Conservation (phyloP, 1,140 invertebrate genomes). For the Leptinotarsa defecta region DNA sequence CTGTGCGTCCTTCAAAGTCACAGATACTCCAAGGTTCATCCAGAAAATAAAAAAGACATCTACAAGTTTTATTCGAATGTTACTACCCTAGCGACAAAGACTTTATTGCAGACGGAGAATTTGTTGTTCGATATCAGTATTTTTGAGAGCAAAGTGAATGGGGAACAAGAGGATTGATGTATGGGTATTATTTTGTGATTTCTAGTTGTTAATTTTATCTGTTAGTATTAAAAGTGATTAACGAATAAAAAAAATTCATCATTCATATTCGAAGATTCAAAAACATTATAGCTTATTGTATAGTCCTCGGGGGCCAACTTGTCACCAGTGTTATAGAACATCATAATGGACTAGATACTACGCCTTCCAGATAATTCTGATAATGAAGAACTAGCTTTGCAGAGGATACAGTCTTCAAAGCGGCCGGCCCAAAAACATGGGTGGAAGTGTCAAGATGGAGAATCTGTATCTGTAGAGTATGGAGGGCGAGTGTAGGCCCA, state of each 20-base stretch:
- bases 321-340: too few relatives aligned
- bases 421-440: too few relatives aligned
- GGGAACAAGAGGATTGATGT: neutral
- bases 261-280: neutral
- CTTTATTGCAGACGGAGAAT: constrained; percentile 13
- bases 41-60: constrained; percentile 18
- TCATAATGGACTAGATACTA: too few relatives aligned
- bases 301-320: too few relatives aligned
- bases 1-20: constrained; percentile 14
- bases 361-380: too few relatives aligned
- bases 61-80: constrained; percentile 24
- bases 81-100: neutral
- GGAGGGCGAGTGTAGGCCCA: too few relatives aligned
- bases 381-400: too few relatives aligned
- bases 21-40: constrained; percentile 16
- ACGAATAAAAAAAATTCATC: too few relatives aligned
- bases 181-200: neutral
- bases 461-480: too few relatives aligned
- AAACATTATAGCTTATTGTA: too few relatives aligned
- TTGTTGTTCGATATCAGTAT: constrained; percentile 22
- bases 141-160: neutral
- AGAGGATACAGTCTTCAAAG: too few relatives aligned
- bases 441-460: too few relatives aligned
- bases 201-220: constrained; percentile 1
- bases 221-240: neutral